Evolutionary conservation across 2,113 vertebrate species (phyloP), one percentile per base, ranked within the genome.

Genomic region (Hydrolagus affinis): DNA sequence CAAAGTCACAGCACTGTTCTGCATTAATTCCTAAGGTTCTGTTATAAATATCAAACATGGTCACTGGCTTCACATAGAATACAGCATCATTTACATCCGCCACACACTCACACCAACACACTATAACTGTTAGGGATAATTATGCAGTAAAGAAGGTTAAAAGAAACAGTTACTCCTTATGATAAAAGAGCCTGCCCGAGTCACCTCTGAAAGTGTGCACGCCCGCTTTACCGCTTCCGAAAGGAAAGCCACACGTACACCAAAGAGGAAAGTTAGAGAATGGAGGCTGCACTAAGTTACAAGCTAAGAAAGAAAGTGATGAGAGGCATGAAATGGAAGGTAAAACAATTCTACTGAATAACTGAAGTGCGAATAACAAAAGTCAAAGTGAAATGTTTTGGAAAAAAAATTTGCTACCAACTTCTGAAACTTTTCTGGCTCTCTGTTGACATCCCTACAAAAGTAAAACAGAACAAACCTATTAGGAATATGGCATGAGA

Each of bases 381-480:
- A 56, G 17, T 75, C 32, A 75, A 75, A n/a, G 73, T 75, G 19
- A 75, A 75, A 75, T 75, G 73, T 75, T 75, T 75, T 30, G 66
- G 19, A 69, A 75, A 75, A 32, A 73, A 75, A 57, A 75, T 44
- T 44, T 44, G 72, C 73, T 75, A 75, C 73, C 73, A 75, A 75
- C 73, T 75, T 75, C 73, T 75, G 73, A 75, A 56, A 75, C 32
- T 56, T 75, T 75, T 75, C 73, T 75, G 73, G 73, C 73, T 75
- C 73, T 75, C 73, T 75, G 73, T 75, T 75, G 73, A 75, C 73
- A 75, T 75, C 73, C 73, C 73, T 75, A 75, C 73, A 75, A 75
- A 44, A 75, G 73, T 75, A 75, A 44, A 75, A 75, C 73, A 75
- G 32, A 75, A 75, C 32, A 75, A 44, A 75, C 32, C 73, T 21